Evolutionary conservation across 2,888 invertebrate genomes (phyloP).

Genomic region (Erpobdella octoculata): DNA sequence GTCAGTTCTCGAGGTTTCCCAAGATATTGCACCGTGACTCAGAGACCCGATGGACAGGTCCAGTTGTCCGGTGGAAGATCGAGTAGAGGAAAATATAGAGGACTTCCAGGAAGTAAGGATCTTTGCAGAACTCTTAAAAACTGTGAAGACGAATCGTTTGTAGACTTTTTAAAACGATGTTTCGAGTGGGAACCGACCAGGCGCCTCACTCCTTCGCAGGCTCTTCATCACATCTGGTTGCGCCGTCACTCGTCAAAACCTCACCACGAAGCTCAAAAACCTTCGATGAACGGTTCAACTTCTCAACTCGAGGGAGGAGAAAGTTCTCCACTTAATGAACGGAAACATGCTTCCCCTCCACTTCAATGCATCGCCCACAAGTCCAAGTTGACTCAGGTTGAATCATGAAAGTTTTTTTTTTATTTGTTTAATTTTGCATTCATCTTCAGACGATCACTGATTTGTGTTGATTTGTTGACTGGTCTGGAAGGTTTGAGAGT

Average conservation of each 20-base stretch:
- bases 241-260: constrained; percentile 8
- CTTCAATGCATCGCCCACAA: constrained; percentile 2
- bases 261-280: constrained; percentile 4
- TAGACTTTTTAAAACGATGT: constrained; percentile 90
- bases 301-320: neutral
- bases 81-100: constrained; percentile 83
- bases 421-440: neutral
- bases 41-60: constrained; percentile 76
- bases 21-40: constrained; percentile 80
- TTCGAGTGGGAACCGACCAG: constrained; percentile 93
- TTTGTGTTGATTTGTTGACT: neutral
- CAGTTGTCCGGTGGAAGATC: constrained; percentile 74
- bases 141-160: constrained; percentile 80
- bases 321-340: neutral
- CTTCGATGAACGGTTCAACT: neutral
- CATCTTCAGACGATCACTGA: neutral
- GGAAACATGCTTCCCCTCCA: neutral
- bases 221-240: constrained; percentile 61
- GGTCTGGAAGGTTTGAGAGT: neutral
- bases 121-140: constrained; percentile 70
- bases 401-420: neutral
- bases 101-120: constrained; percentile 85
- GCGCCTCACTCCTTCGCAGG: constrained; percentile 81
- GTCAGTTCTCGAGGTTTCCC: constrained; percentile 80
- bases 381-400: constrained; percentile 5